These are phyloP conservation scores for Epinephelus cyanopodus DNA, from an alignment of 2,113 vertebrate genomes.

Conservation along the genomic window DNA sequence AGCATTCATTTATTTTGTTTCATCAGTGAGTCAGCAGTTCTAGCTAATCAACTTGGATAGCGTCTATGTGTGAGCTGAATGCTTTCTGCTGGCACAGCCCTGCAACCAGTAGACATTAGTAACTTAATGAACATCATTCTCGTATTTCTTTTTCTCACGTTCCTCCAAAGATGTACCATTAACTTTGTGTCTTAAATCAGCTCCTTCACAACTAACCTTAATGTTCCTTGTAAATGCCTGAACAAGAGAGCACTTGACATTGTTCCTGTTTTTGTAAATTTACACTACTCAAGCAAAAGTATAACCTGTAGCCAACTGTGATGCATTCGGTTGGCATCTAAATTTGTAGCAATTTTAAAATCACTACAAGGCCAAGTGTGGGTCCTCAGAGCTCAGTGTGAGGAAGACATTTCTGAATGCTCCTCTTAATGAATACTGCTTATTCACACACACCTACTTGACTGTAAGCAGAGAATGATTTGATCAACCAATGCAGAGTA, in stretches of 20 bases:
- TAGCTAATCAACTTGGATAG: background rate
- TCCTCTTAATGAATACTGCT: background rate
- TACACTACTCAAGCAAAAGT: background rate
- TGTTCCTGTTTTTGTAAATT: background rate
- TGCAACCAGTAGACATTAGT: no score
- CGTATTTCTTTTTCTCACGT: background rate
- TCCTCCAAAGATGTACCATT: background rate
- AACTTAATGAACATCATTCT: no score
- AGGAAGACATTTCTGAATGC: background rate
- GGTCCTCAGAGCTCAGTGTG: background rate
- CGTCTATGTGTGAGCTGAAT: no score
- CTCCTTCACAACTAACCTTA: background rate
- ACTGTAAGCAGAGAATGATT: conserved; percentile 3
- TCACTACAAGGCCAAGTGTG: background rate
- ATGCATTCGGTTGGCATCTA: background rate
- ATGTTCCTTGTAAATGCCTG: background rate
- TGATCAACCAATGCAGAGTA: background rate
- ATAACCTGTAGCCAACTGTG: background rate
- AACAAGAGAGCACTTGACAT: background rate
- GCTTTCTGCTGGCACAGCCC: no score
- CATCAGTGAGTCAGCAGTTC: background rate
- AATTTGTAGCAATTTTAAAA: background rate
- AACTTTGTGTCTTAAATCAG: background rate
- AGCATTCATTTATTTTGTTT: background rate
- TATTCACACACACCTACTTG: background rate